Evolutionary conservation across 2,797 vertebrate genomes (phyloP).

Genomic region (Sebastes nivosus): DNA sequence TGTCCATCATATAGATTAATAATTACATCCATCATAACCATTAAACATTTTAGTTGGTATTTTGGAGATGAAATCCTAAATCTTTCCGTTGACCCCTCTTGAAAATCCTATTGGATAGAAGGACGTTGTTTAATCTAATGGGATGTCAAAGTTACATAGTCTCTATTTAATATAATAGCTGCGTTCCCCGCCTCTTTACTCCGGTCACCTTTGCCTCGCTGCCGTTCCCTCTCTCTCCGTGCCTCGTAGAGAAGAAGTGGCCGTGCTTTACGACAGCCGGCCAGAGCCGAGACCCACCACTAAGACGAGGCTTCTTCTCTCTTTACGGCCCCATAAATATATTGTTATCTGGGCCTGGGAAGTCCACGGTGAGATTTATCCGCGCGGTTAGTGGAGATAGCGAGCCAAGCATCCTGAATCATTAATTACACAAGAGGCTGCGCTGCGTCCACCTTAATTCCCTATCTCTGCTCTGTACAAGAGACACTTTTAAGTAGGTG

Average conservation of each 20-base stretch:
- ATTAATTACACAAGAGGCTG: conserved; percentile 80
- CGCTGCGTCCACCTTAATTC: conserved; percentile 71
- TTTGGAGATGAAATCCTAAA: not conserved
- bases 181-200: conserved; percentile 16
- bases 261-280: conserved; percentile 66
- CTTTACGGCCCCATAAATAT: conserved; percentile 85
- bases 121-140: conserved; percentile 55
- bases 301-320: conserved; percentile 63
- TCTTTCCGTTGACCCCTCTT: conserved; percentile 1
- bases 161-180: conserved; percentile 64
- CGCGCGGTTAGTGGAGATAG: conserved; percentile 74
- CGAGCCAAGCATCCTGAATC: conserved; percentile 80
- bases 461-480: conserved; percentile 55
- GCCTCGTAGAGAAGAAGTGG: conserved; percentile 29
- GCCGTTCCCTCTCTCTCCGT: conserved; percentile 5
- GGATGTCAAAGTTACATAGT: conserved; percentile 46
- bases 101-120: not conserved
- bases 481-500: conserved; percentile 75
- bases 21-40: not conserved
- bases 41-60: not conserved
- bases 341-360: conserved; percentile 81
- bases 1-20: not conserved
- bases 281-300: conserved; percentile 65
- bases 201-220: conserved; percentile 37
- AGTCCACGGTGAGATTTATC: conserved; percentile 82